Conservation (phyloP, 2,888 invertebrate genomes). For the Periphyllus acericola region DNA sequence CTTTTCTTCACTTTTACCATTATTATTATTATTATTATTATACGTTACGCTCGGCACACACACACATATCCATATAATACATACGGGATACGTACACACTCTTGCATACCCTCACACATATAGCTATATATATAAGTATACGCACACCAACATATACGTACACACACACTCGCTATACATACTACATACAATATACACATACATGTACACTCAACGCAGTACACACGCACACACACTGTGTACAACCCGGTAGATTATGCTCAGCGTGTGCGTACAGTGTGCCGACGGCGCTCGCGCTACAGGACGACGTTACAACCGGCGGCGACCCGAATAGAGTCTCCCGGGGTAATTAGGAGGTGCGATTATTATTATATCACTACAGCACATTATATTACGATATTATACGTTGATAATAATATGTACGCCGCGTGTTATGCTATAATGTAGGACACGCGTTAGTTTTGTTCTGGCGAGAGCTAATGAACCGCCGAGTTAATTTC, state of each 20-base stretch:
- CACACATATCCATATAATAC: not conserved
- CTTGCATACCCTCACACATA: not conserved
- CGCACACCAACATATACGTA: too few species aligned
- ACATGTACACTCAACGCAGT: too few species aligned
- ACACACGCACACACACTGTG: too few species aligned
- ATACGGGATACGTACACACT: not conserved
- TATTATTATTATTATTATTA: conserved; percentile 56
- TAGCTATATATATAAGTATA: too few species aligned
- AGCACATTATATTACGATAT: not conserved
- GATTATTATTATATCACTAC: not conserved
- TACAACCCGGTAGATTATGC: too few species aligned
- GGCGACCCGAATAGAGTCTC: not conserved
- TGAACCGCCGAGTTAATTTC: not conserved
- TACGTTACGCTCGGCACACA: conserved; percentile 55
- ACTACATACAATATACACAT: too few species aligned
- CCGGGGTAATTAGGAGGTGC: conserved; percentile 31
- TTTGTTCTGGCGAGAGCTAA: not conserved
- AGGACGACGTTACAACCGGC: not conserved
- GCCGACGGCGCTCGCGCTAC: not conserved
- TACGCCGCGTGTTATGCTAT: not conserved
- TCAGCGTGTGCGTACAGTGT: not conserved
- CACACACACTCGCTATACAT: not conserved
- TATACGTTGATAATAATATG: not conserved
- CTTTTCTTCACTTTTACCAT: conserved; percentile 58
- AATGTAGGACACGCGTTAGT: not conserved